These are phyloP conservation scores for Tipula unca DNA, from an alignment of 2,888 invertebrate species.

Conservation along the genomic window DNA sequence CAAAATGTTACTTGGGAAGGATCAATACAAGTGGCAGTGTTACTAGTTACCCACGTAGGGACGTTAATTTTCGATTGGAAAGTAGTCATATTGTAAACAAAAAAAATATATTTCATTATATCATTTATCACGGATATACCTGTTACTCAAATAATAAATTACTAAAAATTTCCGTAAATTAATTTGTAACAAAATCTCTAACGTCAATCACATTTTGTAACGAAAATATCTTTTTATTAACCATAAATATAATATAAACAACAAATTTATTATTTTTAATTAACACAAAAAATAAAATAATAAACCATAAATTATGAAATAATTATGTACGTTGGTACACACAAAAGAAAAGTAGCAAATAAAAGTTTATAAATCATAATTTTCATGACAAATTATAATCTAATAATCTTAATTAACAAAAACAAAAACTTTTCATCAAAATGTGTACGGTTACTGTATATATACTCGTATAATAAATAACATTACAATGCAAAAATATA, in stretches of 20 bases:
- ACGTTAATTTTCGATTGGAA: too few relatives aligned
- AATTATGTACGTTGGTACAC: not conserved
- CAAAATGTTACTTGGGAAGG: too few relatives aligned
- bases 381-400: slow-evolving; percentile 14
- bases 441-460: not conserved
- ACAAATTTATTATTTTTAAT: not conserved
- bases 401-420: not conserved
- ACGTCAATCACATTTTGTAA: not conserved
- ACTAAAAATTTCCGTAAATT: not conserved
- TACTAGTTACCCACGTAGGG: too few relatives aligned
- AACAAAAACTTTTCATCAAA: not conserved
- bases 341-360: not conserved
- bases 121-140: not conserved
- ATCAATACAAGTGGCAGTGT: too few relatives aligned
- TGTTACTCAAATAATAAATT: not conserved
- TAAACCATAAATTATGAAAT: not conserved
- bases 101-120: not conserved
- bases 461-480: not conserved
- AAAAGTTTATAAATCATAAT: slow-evolving; percentile 3
- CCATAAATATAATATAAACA: not conserved
- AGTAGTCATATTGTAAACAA: too few relatives aligned
- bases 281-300: not conserved
- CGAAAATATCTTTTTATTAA: not conserved
- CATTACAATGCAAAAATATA: not conserved
- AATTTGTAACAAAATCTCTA: not conserved